These are phyloP conservation scores for Stratiolaelaps scimitus DNA, from an alignment of 1,140 invertebrate species.

Conservation along the genomic window DNA sequence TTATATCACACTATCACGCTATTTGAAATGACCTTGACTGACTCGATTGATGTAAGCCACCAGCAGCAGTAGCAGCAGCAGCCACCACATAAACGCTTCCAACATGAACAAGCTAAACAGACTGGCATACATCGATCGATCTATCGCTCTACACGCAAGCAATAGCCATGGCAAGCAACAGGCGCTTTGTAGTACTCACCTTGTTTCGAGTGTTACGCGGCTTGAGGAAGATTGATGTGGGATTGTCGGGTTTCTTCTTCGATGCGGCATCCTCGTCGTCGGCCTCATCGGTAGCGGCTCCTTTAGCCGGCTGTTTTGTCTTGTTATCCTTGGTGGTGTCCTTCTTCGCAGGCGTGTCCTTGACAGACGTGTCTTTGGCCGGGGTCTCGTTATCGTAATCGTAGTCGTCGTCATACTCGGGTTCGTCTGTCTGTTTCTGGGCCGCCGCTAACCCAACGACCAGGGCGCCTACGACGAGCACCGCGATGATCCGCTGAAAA, in stretches of 20 bases:
- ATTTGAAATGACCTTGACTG: no score
- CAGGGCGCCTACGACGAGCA: conserved; percentile 1
- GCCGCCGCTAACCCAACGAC: not conserved
- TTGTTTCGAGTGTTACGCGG: conserved; percentile 23
- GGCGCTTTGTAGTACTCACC: not conserved
- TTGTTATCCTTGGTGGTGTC: conserved; percentile 8
- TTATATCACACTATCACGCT: no score
- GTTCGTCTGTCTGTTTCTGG: not conserved
- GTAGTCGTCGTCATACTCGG: conserved; percentile 24
- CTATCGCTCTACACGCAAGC: no score
- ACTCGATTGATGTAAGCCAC: no score
- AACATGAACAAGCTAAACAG: no score
- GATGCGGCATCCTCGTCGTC: not conserved
- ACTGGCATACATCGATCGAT: no score
- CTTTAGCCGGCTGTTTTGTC: not conserved
- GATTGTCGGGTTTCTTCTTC: conserved; percentile 1
- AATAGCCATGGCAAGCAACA: no score
- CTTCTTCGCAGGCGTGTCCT: not conserved
- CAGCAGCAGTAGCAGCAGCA: no score
- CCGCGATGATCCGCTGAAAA: conserved; percentile 4
- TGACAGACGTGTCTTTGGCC: conserved; percentile 2
- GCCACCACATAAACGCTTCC: no score
- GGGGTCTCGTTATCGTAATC: conserved; percentile 20
- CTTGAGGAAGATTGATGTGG: conserved; percentile 13
- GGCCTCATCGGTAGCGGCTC: not conserved